Conservation (phyloP, 1,140 invertebrate genomes). For the Drosophila suzukii region DNA sequence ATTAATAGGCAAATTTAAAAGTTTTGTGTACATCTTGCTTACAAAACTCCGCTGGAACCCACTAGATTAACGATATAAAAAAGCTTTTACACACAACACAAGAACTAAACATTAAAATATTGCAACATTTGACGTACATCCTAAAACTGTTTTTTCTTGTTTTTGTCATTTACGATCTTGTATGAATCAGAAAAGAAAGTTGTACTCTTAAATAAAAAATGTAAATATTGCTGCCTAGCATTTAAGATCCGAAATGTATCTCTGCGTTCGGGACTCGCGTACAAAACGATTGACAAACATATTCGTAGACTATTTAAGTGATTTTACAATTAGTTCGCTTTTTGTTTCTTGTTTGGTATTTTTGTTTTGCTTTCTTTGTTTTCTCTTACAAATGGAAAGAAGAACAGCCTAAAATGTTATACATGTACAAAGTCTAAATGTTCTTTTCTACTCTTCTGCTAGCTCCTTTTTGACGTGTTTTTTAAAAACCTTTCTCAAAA, state of each 20-base stretch:
- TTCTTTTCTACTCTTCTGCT: conserved; percentile 37
- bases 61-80: not conserved
- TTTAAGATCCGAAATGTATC: conserved; percentile 3
- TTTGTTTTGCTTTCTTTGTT: conserved; percentile 30
- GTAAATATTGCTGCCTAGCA: conserved; percentile 9
- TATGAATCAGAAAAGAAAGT: not conserved
- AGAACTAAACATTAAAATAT: not conserved
- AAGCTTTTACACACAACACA: not conserved
- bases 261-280: conserved; percentile 7
- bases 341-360: conserved; percentile 16
- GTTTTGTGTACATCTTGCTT: not conserved
- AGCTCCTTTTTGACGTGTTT: conserved; percentile 32
- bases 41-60: not conserved
- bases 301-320: conserved; percentile 9
- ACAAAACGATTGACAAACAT: conserved; percentile 31
- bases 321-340: conserved; percentile 32
- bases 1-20: not conserved
- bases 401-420: conserved; percentile 81
- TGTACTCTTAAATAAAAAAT: not conserved
- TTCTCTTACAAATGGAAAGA: conserved; percentile 58
- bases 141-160: not conserved
- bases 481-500: conserved; percentile 77
- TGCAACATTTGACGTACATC: not conserved
- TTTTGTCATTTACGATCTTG: conserved; percentile 1
- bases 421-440: conserved; percentile 79